A percentile compares a stretch with the other conserved stretches of the same genome.
Evolutionary conservation across 2,113 vertebrate genomes (phyloP).

Genomic region (Baryphthengus martii): DNA sequence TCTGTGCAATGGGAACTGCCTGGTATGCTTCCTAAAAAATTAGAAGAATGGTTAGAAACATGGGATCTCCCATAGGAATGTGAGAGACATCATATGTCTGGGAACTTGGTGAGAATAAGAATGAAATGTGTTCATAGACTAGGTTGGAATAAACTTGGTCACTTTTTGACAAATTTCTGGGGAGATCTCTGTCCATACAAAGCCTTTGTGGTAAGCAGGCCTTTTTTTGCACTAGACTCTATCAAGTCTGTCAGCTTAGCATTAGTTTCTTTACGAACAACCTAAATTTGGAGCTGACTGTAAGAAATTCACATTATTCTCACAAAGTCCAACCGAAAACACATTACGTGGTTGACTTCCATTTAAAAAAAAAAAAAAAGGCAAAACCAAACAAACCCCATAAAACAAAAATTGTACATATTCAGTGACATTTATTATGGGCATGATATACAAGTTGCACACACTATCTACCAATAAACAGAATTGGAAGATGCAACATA

Average conservation of each 20-base stretch:
- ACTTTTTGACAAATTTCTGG: neutral
- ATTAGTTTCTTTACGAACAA: slow-evolving; percentile 1
- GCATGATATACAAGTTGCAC: neutral
- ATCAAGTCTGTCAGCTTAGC: neutral
- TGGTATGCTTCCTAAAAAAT: neutral
- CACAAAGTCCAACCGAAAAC: neutral
- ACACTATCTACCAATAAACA: neutral
- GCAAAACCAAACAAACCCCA: no score
- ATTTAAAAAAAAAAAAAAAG: neutral
- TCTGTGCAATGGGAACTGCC: slow-evolving; percentile 35
- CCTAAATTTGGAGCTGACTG: slow-evolving; percentile 10
- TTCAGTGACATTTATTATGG: neutral
- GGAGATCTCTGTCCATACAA: neutral
- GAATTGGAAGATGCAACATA: neutral
- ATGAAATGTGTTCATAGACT: neutral
- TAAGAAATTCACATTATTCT: slow-evolving; percentile 18
- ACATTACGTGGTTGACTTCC: neutral
- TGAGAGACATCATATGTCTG: neutral
- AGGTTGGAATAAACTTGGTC: neutral
- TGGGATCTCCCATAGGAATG: slow-evolving; percentile 14
- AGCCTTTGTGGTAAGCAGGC: neutral
- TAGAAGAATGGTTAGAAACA: neutral
- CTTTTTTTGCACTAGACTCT: neutral
- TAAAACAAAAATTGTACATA: neutral
- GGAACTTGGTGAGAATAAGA: neutral